Conservation (phyloP, 2,113 vertebrate species). For the Myocastor coypus region DNA sequence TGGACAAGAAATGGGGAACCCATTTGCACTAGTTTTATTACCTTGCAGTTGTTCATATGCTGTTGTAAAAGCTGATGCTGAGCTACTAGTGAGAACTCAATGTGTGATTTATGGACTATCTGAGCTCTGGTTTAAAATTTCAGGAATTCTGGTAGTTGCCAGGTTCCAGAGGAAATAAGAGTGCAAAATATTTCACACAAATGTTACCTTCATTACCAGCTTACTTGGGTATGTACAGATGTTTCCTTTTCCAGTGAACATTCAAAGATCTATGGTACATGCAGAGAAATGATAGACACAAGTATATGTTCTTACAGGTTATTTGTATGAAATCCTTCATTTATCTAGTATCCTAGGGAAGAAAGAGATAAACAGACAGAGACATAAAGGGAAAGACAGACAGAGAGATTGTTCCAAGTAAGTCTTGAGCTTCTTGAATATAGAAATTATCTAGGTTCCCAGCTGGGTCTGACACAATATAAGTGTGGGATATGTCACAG, state of each 20-base stretch:
- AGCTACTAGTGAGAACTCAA: background rate
- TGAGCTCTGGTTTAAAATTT: slow-evolving; percentile 25
- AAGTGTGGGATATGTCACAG: background rate
- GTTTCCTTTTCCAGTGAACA: background rate
- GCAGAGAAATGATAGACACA: background rate
- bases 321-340: background rate
- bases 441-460: background rate
- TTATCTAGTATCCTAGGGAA: background rate
- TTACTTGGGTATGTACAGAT: background rate
- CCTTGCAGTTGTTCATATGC: slow-evolving; percentile 36
- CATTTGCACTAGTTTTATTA: slow-evolving; percentile 66
- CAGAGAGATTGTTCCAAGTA: background rate
- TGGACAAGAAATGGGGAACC: slow-evolving; percentile 70
- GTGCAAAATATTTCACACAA: slow-evolving; percentile 15
- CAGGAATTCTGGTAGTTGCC: slow-evolving; percentile 5
- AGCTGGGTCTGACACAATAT: background rate
- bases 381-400: background rate
- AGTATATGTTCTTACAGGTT: background rate
- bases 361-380: background rate
- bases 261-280: background rate
- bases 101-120: background rate
- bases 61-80: slow-evolving; percentile 11
- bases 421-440: background rate
- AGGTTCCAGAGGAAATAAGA: slow-evolving; percentile 4
- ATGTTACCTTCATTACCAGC: background rate